phyloP scores from a whole-genome alignment of 1,140 invertebrate species.

The Drosophila saltans region DNA sequence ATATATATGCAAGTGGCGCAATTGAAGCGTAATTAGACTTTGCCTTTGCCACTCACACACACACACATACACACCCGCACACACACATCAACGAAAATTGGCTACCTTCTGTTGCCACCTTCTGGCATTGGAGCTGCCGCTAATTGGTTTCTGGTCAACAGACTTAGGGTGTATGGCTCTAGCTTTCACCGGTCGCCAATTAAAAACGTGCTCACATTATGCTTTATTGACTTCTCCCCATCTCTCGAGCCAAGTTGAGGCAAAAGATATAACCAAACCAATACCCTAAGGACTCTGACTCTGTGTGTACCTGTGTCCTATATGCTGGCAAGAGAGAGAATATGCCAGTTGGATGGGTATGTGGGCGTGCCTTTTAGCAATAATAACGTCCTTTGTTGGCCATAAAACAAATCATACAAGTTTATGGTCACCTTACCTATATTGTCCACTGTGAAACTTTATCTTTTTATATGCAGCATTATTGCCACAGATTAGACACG shows the following conservation, averaged over 20 bases:
- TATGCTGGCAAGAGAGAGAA: neutral
- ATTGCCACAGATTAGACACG: slow-evolving; percentile 82
- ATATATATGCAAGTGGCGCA: slow-evolving; percentile 82
- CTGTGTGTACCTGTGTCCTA: slow-evolving; percentile 19
- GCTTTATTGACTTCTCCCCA: slow-evolving; percentile 72
- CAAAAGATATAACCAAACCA: slow-evolving; percentile 1
- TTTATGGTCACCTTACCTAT: slow-evolving; percentile 74
- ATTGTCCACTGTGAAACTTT: slow-evolving; percentile 75
- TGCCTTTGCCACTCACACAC: slow-evolving; percentile 58
- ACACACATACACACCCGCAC: neutral
- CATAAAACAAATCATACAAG: slow-evolving; percentile 83
- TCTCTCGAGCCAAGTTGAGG: neutral
- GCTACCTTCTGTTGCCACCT: slow-evolving; percentile 46
- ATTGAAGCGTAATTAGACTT: slow-evolving; percentile 83
- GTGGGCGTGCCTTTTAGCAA: slow-evolving; percentile 76
- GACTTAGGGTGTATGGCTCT: slow-evolving; percentile 32
- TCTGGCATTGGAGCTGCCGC: slow-evolving; percentile 48
- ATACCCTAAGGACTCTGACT: slow-evolving; percentile 46
- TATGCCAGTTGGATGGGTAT: neutral
- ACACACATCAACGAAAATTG: slow-evolving; percentile 46
- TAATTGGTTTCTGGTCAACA: slow-evolving; percentile 79
- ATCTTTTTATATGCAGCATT: slow-evolving; percentile 81
- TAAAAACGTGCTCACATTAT: slow-evolving; percentile 82
- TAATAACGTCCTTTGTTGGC: slow-evolving; percentile 79
- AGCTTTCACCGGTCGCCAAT: slow-evolving; percentile 74